Percentiles rank a stretch among this genome's conserved stretches.
These are phyloP conservation scores for Eospalax fontanierii DNA, from an alignment of 2,797 vertebrate species.

Conservation along the genomic window DNA sequence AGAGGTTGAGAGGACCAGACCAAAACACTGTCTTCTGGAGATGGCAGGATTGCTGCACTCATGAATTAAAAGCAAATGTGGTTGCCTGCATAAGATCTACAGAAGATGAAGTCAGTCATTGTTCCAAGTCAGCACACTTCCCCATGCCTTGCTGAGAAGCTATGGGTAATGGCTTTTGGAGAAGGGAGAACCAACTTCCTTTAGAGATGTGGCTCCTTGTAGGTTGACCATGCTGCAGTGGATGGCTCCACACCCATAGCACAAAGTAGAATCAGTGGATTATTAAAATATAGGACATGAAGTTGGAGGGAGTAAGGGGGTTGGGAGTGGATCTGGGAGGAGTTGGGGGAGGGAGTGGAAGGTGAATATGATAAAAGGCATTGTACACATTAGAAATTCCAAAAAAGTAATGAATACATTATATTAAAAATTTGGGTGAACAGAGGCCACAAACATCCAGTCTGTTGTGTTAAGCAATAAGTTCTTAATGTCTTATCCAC, in stretches of 20 bases:
- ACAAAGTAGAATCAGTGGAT: not conserved
- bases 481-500: not conserved
- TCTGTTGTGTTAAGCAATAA: not conserved
- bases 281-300: not conserved
- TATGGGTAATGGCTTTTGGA: no score
- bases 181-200: not conserved
- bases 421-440: not conserved
- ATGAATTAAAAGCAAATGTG: not conserved
- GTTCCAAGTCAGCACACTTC: not conserved
- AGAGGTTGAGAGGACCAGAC: not conserved
- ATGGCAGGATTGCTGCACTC: not conserved
- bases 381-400: not conserved
- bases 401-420: not conserved
- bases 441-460: not conserved
- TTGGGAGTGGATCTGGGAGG: not conserved
- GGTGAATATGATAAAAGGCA: not conserved
- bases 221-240: not conserved
- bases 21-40: not conserved
- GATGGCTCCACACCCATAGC: not conserved
- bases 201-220: not conserved
- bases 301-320: not conserved
- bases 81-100: not conserved
- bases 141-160: not conserved
- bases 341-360: not conserved
- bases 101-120: not conserved